Evolutionary conservation across 2,113 vertebrate species (phyloP).

Genomic region (Chloroceryle aenea): DNA sequence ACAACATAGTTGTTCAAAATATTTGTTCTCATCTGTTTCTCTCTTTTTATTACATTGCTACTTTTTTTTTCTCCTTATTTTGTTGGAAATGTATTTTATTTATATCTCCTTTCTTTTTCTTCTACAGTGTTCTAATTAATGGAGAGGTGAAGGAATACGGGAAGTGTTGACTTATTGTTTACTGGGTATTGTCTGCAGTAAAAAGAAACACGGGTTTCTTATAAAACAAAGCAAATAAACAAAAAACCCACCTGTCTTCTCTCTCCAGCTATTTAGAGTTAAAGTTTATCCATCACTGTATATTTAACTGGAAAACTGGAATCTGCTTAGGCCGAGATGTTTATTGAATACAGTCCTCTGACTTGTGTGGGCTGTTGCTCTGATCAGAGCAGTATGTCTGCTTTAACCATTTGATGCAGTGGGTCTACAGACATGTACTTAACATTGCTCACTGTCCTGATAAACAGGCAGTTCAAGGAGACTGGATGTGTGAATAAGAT

Average conservation of each 20-base stretch:
- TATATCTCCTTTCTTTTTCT: background rate
- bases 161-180: background rate
- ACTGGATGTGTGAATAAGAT: background rate
- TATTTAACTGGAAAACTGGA: background rate
- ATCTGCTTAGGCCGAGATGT: background rate
- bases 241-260: rapidly evolving
- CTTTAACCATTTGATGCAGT: background rate
- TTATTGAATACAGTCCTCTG: background rate
- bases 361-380: background rate
- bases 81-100: background rate
- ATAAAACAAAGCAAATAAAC: background rate
- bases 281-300: background rate
- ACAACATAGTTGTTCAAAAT: background rate
- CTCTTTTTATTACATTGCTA: background rate
- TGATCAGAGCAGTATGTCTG: background rate
- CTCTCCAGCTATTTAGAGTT: background rate
- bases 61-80: rapidly evolving
- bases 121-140: rapidly evolving
- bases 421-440: background rate
- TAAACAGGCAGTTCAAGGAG: background rate
- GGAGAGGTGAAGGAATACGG: background rate
- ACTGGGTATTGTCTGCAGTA: background rate
- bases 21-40: background rate
- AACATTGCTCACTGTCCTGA: background rate
- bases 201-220: background rate